Conservation (phyloP, 2,888 invertebrate species). For the Ethmia dodecea region DNA sequence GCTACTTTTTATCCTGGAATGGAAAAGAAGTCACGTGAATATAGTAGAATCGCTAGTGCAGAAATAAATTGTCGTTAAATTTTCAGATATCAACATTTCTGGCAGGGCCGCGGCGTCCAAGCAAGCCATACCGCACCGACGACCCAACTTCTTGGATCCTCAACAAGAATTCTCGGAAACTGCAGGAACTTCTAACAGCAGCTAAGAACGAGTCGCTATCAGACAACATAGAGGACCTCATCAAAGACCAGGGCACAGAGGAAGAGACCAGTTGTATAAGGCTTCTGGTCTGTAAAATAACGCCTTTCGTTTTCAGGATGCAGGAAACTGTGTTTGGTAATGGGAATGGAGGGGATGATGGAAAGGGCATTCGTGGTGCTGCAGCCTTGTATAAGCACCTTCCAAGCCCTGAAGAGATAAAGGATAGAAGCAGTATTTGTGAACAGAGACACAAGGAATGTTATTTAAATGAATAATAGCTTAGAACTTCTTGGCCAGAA, state of each 20-base stretch:
- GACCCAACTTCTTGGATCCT: constrained; percentile 77
- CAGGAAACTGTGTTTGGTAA: constrained; percentile 80
- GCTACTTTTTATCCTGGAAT: too few species aligned
- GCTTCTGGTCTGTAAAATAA: constrained; percentile 85
- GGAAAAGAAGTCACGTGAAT: too few species aligned
- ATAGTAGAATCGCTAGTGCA: too few species aligned
- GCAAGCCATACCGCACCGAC: constrained; percentile 39
- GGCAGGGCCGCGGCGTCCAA: constrained; percentile 47
- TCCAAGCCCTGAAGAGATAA: constrained; percentile 79
- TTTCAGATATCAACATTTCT: constrained; percentile 80
- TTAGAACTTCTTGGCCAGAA: too few species aligned
- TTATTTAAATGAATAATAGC: constrained; percentile 48
- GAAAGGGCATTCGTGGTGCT: constrained; percentile 40
- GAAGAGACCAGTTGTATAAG: constrained; percentile 84
- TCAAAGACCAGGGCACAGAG: constrained; percentile 71
- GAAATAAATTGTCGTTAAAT: too few species aligned
- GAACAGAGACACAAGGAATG: constrained; percentile 77
- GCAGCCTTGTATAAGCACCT: constrained; percentile 78
- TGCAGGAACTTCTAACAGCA: constrained; percentile 75
- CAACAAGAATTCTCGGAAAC: constrained; percentile 75
- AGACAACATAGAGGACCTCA: constrained; percentile 77
- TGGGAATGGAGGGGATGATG: constrained; percentile 35
- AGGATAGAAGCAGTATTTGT: constrained; percentile 78
- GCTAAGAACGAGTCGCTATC: constrained; percentile 81
- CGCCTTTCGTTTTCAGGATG: constrained; percentile 87